Conservation (phyloP, 2,888 invertebrate genomes). For the Tetanocera ferruginea region DNA sequence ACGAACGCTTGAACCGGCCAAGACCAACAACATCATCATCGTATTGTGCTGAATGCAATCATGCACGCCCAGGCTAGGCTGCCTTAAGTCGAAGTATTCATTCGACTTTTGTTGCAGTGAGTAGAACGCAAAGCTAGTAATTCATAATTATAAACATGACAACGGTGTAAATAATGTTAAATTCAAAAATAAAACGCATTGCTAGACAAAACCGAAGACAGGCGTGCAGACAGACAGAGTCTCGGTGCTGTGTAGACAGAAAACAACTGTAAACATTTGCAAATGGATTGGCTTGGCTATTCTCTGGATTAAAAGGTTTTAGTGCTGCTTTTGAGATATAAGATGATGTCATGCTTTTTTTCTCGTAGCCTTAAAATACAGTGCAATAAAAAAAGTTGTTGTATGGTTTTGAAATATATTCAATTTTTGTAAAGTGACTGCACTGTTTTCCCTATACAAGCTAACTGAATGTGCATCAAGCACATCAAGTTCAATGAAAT, state of each 20-base stretch:
- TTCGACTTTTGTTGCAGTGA: not conserved
- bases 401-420: not conserved
- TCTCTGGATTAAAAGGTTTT: not conserved
- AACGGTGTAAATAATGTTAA: constrained; percentile 8
- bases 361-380: not conserved
- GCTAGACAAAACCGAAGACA: not conserved
- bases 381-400: not conserved
- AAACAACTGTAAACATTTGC: constrained; percentile 11
- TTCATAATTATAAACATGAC: constrained; percentile 25
- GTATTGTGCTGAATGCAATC: not conserved
- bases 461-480: not conserved
- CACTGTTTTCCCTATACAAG: not conserved
- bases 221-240: not conserved
- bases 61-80: not conserved
- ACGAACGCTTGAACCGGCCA: no score
- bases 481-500: not conserved
- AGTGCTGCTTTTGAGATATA: not conserved
- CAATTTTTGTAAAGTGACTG: not conserved
- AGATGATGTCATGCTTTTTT: constrained; percentile 24
- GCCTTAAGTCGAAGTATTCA: not conserved
- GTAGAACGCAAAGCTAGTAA: no score
- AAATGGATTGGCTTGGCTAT: not conserved
- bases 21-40: not conserved
- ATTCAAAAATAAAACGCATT: constrained; percentile 18
- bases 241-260: not conserved